Percentiles rank a stretch among this genome's conserved stretches.
Evolutionary conservation across 2,797 vertebrate species (phyloP).

Genomic region (Brotula barbata): DNA sequence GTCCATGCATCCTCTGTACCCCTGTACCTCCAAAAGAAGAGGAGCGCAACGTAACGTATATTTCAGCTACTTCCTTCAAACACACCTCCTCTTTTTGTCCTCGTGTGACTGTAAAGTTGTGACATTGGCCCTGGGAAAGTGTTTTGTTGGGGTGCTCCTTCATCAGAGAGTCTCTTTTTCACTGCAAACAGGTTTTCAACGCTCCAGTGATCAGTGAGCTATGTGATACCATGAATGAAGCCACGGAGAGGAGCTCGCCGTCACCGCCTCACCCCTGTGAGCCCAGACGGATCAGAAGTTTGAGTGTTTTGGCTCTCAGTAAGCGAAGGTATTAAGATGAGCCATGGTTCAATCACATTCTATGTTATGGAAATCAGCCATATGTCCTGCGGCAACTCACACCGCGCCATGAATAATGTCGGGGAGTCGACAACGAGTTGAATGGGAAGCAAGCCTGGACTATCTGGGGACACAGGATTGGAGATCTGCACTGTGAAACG

Average conservation of each 20-base stretch:
- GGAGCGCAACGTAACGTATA: constrained; percentile 73
- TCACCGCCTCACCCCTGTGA: constrained; percentile 24
- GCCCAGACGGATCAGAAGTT: constrained; percentile 19
- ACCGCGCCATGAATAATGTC: constrained; percentile 22
- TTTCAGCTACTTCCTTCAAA: constrained; percentile 67
- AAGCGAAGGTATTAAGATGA: constrained; percentile 37
- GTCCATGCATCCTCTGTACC: too few relatives aligned
- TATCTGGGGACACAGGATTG: constrained; percentile 12
- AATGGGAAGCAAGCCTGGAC: constrained; percentile 23
- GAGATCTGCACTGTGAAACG: background rate
- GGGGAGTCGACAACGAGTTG: background rate
- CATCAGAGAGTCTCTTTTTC: constrained; percentile 13
- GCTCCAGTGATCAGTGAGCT: constrained; percentile 52
- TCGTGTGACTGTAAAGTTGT: constrained; percentile 46
- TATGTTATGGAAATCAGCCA: constrained; percentile 21
- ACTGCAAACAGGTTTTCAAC: constrained; percentile 42
- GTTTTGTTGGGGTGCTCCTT: constrained; percentile 32
- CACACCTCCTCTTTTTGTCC: constrained; percentile 34
- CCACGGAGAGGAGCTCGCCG: constrained; percentile 18
- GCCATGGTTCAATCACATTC: constrained; percentile 28
- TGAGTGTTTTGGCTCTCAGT: constrained; percentile 34
- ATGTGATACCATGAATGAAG: constrained; percentile 37
- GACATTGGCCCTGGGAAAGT: constrained; percentile 50
- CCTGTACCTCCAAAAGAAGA: constrained; percentile 62
- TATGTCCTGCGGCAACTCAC: constrained; percentile 22